A percentile compares a stretch with the other conserved stretches of the same genome.
phyloP scores from a whole-genome alignment of 2,797 vertebrate genomes.

The Cossypha niveicapilla region DNA sequence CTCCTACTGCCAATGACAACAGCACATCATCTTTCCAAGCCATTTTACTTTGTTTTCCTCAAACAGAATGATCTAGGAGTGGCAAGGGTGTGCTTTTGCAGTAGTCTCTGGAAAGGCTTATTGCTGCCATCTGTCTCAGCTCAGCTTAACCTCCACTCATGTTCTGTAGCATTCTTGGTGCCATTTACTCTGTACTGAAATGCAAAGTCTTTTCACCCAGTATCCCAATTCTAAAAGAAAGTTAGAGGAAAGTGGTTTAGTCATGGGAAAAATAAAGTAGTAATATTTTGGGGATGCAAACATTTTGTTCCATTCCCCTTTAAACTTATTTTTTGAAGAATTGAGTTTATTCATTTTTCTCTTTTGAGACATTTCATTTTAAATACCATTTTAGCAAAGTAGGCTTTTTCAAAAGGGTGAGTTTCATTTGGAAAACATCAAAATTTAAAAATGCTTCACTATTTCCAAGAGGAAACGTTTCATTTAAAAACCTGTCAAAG shows the following conservation, averaged over 20 bases:
- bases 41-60: constrained; percentile 2
- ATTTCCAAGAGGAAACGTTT: constrained; percentile 21
- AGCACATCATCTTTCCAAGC: neutral
- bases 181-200: neutral
- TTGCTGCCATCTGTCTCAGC: constrained; percentile 41
- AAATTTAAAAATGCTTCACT: neutral
- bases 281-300: neutral
- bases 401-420: neutral
- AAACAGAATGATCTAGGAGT: constrained; percentile 1
- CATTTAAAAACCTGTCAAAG: neutral
- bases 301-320: neutral
- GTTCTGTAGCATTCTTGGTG: neutral
- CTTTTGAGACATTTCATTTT: neutral
- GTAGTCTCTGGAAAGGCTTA: constrained; percentile 1
- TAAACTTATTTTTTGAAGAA: neutral
- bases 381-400: neutral
- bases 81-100: neutral
- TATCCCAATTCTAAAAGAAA: neutral
- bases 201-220: neutral
- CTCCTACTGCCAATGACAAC: neutral
- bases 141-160: neutral
- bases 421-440: neutral
- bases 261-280: neutral
- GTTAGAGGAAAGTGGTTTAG: neutral
- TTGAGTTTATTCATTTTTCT: neutral